phyloP scores from a whole-genome alignment of 2,113 vertebrate species.

The Myodes glareolus region DNA sequence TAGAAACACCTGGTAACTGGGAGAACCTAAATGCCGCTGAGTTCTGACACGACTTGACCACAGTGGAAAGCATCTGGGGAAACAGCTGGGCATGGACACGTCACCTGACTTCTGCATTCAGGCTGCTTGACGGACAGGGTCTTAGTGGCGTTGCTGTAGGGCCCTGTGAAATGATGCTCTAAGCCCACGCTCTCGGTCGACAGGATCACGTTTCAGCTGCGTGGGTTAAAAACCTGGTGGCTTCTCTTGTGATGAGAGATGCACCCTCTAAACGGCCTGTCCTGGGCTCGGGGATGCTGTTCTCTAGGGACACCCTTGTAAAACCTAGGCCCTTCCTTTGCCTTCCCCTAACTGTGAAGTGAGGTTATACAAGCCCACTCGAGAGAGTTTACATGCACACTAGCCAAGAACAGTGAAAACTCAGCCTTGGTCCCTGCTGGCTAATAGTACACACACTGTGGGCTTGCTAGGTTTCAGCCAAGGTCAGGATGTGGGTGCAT shows the following conservation, averaged over 20 bases:
- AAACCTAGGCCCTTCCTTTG: conserved; percentile 48
- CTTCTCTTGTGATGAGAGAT: neutral
- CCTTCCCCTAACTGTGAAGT: conserved; percentile 25
- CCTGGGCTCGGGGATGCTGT: neutral
- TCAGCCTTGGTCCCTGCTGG: neutral
- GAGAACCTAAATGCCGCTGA: accelerated
- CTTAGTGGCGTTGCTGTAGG: neutral
- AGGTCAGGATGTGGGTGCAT: neutral
- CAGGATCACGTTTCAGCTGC: neutral
- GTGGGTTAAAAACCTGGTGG: neutral
- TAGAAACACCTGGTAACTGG: conserved; percentile 56
- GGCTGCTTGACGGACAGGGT: neutral
- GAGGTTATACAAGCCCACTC: neutral
- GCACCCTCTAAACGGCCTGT: neutral
- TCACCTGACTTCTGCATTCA: neutral
- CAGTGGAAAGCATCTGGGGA: neutral
- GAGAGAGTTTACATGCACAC: neutral
- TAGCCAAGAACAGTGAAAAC: neutral
- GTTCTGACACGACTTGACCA: conserved; percentile 56
- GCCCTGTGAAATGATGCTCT: neutral
- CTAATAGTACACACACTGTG: neutral
- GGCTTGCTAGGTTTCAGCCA: neutral
- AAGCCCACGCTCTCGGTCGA: neutral
- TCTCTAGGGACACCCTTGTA: neutral
- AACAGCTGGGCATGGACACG: neutral